Evolutionary conservation across 1,140 invertebrate species (phyloP), one percentile per base, ranked within the genome.

Genomic region (Zelostemma sp.): DNA sequence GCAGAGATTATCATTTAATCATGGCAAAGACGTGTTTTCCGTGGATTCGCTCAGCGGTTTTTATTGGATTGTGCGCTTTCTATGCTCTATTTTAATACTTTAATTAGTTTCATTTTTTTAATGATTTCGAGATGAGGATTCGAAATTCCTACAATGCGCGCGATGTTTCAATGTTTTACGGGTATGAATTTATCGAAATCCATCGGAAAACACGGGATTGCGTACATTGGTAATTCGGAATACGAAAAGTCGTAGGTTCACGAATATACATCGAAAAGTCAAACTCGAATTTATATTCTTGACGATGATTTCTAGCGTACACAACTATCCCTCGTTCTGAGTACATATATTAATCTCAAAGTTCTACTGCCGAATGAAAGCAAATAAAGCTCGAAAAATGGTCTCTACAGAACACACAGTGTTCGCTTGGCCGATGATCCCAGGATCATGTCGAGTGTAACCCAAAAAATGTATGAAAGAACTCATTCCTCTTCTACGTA

Each of bases 371-470:
- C 21, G 21, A 25, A 25, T 50, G 46, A 74, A 68, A 71, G 65
- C 72, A 71, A 71, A 68, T 72, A n/a, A 68, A 71, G 65, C 61
- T 71, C 71, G 51, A 66, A 68, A 68, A 68, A 62, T 59, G 60
- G 12, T 18, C 31, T 49, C 72, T 68, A 71, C 55, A 74, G 72
- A 74, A 74, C 72, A 74, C 68, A 72, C 62, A 67, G 68, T 74
- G 72, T 74, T 72, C 72, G 66, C 62, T 68, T 59, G 68, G 71
- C 65, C 62, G 58, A 74, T 72, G 65, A 74, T 68, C 72, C 18
- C 51, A 68, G 51, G 68, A 68, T 72, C 69, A 74, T 73, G 40
- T 73, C 65, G 57, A 63, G 8, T n/a, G n/a, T n/a, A 25, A 25
- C 3, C 3, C 21, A 4, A 25, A 25, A 25, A 25, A 4, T 25